Evolutionary conservation across 1,140 invertebrate species (phyloP).

Genomic region (Drosophila hydei): DNA sequence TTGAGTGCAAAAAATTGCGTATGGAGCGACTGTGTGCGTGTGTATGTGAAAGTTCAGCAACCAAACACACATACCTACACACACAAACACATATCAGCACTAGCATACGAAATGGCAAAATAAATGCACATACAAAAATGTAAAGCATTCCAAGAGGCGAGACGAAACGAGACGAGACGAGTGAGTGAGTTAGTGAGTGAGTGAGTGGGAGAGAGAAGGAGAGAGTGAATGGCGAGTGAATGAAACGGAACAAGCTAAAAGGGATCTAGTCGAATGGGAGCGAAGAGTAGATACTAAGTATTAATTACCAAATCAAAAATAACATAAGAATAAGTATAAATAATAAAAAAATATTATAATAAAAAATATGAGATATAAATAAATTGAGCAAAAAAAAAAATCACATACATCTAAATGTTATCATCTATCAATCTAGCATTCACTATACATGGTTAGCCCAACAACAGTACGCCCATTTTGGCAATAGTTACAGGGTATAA

Average conservation of each 20-base stretch:
- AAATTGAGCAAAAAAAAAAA: slow-evolving; percentile 50
- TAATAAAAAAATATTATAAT: too few relatives aligned
- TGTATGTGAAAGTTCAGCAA: slow-evolving; percentile 37
- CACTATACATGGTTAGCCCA: too few relatives aligned
- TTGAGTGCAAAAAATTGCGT: slow-evolving; percentile 81
- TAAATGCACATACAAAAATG: slow-evolving; percentile 81
- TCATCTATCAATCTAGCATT: too few relatives aligned
- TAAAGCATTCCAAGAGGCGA: slow-evolving; percentile 38
- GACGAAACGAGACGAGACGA: slow-evolving; percentile 7
- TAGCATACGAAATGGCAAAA: slow-evolving; percentile 51
- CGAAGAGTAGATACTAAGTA: too few relatives aligned
- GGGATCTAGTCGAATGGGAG: too few relatives aligned
- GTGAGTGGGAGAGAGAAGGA: neutral
- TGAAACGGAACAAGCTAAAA: slow-evolving; percentile 52
- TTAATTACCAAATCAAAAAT: too few relatives aligned
- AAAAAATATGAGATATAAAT: too few relatives aligned
- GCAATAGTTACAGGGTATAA: neutral
- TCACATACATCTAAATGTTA: too few relatives aligned
- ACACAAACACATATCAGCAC: slow-evolving; percentile 14
- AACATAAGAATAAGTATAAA: too few relatives aligned
- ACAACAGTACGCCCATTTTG: neutral
- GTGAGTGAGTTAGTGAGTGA: neutral
- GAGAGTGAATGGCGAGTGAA: slow-evolving; percentile 54
- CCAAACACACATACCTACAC: slow-evolving; percentile 36
- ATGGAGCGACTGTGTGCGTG: slow-evolving; percentile 46